Conservation (phyloP, 2,797 vertebrate genomes). For the Ctenosaura bakeri region DNA sequence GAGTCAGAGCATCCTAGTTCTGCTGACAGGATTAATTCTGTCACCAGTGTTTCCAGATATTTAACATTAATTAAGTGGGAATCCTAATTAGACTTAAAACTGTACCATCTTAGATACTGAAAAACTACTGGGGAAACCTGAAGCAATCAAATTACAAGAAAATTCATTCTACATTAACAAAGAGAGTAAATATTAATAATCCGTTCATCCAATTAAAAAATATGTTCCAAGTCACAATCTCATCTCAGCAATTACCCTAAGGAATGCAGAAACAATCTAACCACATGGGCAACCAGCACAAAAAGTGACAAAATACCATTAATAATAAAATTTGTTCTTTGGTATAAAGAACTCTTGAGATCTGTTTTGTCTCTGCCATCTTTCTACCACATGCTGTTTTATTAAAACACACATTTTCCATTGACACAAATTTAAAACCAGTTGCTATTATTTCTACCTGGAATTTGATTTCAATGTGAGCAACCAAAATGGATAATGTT, state of each 20-base stretch:
- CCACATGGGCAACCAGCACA: neutral
- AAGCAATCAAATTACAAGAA: neutral
- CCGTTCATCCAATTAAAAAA: neutral
- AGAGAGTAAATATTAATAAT: neutral
- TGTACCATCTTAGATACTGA: neutral
- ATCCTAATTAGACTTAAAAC: no score
- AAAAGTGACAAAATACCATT: constrained; percentile 1
- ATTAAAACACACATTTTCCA: neutral
- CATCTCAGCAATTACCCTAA: neutral
- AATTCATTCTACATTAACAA: neutral
- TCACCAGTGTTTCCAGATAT: no score
- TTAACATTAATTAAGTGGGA: no score
- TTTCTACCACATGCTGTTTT: neutral
- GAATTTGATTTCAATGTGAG: neutral
- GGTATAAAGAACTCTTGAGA: neutral
- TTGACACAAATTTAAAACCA: neutral
- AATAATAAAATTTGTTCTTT: neutral
- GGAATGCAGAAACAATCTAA: neutral
- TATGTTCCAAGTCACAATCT: neutral
- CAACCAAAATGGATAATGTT: neutral
- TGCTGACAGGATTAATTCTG: no score
- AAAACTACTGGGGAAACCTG: neutral
- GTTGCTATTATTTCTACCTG: neutral
- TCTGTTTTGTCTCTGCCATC: neutral
- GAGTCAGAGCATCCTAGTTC: no score